phyloP scores from a whole-genome alignment of 2,888 invertebrate genomes.

The Stenurella melanura region DNA sequence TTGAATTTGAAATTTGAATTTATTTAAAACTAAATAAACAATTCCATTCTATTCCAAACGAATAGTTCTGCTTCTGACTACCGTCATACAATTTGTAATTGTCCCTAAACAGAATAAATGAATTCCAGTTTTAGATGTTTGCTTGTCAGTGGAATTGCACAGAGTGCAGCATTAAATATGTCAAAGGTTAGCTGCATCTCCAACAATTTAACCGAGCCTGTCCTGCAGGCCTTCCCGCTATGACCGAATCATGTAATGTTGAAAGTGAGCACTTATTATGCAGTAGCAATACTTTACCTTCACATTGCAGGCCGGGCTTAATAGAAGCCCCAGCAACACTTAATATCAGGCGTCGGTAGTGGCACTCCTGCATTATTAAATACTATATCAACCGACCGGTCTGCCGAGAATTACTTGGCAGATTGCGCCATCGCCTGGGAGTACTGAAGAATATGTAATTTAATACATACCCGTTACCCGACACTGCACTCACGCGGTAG shows the following conservation, averaged over 20 bases:
- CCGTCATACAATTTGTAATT: too few species aligned
- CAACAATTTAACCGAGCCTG: slow-evolving; percentile 27
- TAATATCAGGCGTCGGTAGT: slow-evolving; percentile 53
- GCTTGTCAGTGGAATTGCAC: too few species aligned
- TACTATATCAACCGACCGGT: slow-evolving; percentile 55
- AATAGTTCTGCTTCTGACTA: too few species aligned
- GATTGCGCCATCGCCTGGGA: slow-evolving; percentile 47
- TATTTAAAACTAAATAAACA: too few species aligned
- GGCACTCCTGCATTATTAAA: slow-evolving; percentile 58
- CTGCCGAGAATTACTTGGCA: slow-evolving; percentile 53
- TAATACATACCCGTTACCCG: slow-evolving; percentile 24
- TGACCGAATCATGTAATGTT: slow-evolving; percentile 46
- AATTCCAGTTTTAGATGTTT: too few species aligned
- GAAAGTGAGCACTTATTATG: slow-evolving; percentile 50
- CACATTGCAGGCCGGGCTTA: slow-evolving; percentile 48
- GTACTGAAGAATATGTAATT: slow-evolving; percentile 50
- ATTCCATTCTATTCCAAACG: too few species aligned
- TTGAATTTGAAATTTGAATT: too few species aligned
- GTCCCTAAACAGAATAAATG: too few species aligned
- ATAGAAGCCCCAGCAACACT: slow-evolving; percentile 55
- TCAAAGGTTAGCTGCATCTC: background rate
- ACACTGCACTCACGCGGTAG: slow-evolving; percentile 16
- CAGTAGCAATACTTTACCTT: slow-evolving; percentile 55
- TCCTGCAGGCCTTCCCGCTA: background rate
- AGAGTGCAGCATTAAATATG: too few species aligned